These are phyloP conservation scores for Crax fasciolata DNA, from an alignment of 2,797 vertebrate species.

Conservation along the genomic window DNA sequence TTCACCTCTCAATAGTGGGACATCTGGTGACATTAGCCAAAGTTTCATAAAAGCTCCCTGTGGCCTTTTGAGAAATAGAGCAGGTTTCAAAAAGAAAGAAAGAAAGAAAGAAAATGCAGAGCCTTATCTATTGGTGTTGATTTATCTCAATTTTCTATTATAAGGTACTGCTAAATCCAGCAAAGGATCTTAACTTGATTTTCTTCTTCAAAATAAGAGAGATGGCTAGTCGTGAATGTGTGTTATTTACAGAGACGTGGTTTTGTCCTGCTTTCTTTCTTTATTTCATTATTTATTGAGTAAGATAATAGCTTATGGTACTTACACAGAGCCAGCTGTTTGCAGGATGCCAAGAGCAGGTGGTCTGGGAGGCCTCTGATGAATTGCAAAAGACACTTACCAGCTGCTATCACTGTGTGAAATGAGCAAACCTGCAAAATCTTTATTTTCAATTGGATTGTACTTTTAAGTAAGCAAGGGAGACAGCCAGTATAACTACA, in stretches of 20 bases:
- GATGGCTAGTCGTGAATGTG: conserved; percentile 2
- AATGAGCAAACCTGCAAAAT: conserved; percentile 88
- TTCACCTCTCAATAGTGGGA: conserved; percentile 67
- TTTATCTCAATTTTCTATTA: neutral
- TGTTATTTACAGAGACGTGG: conserved; percentile 58
- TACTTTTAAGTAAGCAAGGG: conserved; percentile 86
- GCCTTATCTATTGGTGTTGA: neutral
- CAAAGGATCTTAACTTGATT: conserved; percentile 25
- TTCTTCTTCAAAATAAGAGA: neutral
- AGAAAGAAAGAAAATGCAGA: neutral
- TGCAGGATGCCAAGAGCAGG: conserved; percentile 86
- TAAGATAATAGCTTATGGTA: conserved; percentile 86
- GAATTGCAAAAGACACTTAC: conserved; percentile 88
- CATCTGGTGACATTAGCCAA: conserved; percentile 75
- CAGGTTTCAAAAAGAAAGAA: conserved; percentile 35
- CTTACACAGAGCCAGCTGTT: conserved; percentile 85
- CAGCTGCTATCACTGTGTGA: conserved; percentile 86
- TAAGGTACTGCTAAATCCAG: conserved; percentile 6
- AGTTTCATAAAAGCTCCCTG: conserved; percentile 55
- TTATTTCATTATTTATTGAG: conserved; percentile 87
- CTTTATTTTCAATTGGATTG: conserved; percentile 88
- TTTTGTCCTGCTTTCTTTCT: conserved; percentile 76
- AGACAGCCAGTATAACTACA: conserved; percentile 85
- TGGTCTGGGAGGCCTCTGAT: conserved; percentile 87
- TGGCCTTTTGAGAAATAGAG: conserved; percentile 61